phyloP scores from a whole-genome alignment of 2,888 invertebrate genomes.

The Cabera pusaria region DNA sequence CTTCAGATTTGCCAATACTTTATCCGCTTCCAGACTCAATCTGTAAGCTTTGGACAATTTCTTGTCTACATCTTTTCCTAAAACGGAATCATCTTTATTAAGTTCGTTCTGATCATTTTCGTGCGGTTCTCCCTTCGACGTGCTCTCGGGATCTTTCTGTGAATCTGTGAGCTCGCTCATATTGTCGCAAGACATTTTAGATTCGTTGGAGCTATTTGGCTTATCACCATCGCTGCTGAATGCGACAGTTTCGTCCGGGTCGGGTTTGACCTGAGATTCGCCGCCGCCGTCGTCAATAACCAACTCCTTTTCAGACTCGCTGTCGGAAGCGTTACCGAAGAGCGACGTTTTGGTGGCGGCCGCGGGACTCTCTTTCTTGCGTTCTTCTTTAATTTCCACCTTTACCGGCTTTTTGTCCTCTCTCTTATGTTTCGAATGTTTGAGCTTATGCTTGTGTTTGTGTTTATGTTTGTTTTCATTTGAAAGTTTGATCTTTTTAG shows the following conservation, averaged over 20 bases:
- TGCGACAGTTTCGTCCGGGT: conserved; percentile 35
- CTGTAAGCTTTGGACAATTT: conserved; percentile 61
- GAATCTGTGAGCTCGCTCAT: conserved; percentile 9
- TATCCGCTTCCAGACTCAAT: conserved; percentile 60
- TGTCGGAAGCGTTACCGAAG: conserved; percentile 40
- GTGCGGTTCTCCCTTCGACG: conserved; percentile 11
- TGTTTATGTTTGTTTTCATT: conserved; percentile 35
- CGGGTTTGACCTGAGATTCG: conserved; percentile 30
- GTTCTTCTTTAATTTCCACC: neutral
- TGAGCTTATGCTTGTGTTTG: conserved; percentile 25
- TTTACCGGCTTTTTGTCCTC: conserved; percentile 32
- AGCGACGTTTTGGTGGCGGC: conserved; percentile 24
- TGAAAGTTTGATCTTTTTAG: conserved; percentile 48
- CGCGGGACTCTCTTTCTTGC: conserved; percentile 16
- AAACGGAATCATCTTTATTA: conserved; percentile 5
- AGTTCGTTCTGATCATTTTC: conserved; percentile 21
- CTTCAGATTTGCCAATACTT: conserved; percentile 48
- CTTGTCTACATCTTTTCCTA: conserved; percentile 34
- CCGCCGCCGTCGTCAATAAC: conserved; percentile 53
- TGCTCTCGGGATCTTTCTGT: conserved; percentile 10
- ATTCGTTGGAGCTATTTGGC: conserved; percentile 20
- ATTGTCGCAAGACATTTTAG: conserved; percentile 11
- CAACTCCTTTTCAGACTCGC: conserved; percentile 58
- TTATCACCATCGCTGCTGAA: conserved; percentile 24
- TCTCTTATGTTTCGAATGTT: conserved; percentile 28